Conservation (phyloP, 2,113 vertebrate genomes). For the Dipodomys ordii region DNA sequence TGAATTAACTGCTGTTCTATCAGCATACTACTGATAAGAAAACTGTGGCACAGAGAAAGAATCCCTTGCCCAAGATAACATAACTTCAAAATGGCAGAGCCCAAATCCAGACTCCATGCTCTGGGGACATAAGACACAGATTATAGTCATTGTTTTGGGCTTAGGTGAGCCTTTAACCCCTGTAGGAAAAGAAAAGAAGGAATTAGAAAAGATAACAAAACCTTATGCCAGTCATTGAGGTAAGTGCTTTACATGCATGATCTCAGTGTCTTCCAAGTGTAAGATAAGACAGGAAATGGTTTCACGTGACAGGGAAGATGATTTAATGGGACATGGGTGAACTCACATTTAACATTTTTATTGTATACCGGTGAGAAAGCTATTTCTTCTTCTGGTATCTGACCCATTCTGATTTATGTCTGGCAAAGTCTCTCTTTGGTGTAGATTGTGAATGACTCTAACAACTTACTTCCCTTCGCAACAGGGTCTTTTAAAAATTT, state of each 20-base stretch:
- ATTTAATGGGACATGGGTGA: neutral
- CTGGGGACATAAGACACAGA: neutral
- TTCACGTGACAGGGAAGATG: conserved; percentile 22
- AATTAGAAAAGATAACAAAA: conserved; percentile 60
- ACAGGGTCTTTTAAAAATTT: neutral
- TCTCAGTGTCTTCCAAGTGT: conserved; percentile 35
- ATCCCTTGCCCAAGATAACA: conserved; percentile 11
- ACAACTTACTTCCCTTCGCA: neutral
- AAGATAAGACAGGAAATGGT: conserved; percentile 36
- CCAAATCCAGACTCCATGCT: neutral
- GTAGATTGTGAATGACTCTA: neutral
- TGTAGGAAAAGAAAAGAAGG: neutral
- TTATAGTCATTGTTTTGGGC: neutral
- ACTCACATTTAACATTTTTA: neutral
- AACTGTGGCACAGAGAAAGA: neutral
- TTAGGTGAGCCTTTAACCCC: neutral
- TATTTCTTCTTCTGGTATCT: neutral
- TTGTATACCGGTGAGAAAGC: conserved; percentile 34
- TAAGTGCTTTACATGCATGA: neutral
- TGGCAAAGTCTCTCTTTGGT: neutral
- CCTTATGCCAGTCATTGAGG: neutral
- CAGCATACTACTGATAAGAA: neutral
- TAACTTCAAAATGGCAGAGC: conserved; percentile 13
- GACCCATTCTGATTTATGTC: neutral
- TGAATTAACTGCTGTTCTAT: conserved; percentile 5